Base-by-base conservation (phyloP, 1,140 invertebrate genomes). In the Cardiocondyla obscurior region DNA sequence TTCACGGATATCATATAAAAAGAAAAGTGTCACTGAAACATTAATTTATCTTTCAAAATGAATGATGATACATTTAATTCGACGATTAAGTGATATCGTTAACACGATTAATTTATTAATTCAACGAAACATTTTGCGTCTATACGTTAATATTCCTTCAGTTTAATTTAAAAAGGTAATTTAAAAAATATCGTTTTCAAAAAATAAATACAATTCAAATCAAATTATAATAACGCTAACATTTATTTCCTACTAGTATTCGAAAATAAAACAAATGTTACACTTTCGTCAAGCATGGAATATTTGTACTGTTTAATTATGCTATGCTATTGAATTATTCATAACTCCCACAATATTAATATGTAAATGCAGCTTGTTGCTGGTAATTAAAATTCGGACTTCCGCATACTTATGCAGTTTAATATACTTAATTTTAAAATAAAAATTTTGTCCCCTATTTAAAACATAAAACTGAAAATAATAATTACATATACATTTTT, bases 101-200 rank as follows among this genome's bases (percentile, higher is more conserved):
- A 14, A 46, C 42, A 51, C 36, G 84, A 81, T 84, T 84, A 84
- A 84, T 76, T 85, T 82, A 85, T 86, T 70, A 70, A 51, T 22
- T 22, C 28, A 53, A 60, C 12, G 30, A 58, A 6, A 10, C 5
- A 5, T 22, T 62, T 46, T 62, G 16, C 12, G 22, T 7, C 25
- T 36, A 36, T n/a, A 46, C 7, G 3, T 36, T 25, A 28, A 46
- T 39, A 22, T 62, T 62, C 5, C 46, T 60, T 72, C 25, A 70
- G 51, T 28, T 55, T 0, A 19, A n/a, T n/a, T n/a, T n/a, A n/a
- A n/a, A n/a, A 64, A 44, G 1, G 0, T n/a, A n/a, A 42, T 73
- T 4, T 8, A 25, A 28, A 42, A 55, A 25, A 44, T 0, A 39
- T 51, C 22, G 5, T 28, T 19, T 16, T 12, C 6, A 28, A n/a